These are phyloP conservation scores for Erebia palarica DNA, from an alignment of 2,888 invertebrate species.

Conservation along the genomic window DNA sequence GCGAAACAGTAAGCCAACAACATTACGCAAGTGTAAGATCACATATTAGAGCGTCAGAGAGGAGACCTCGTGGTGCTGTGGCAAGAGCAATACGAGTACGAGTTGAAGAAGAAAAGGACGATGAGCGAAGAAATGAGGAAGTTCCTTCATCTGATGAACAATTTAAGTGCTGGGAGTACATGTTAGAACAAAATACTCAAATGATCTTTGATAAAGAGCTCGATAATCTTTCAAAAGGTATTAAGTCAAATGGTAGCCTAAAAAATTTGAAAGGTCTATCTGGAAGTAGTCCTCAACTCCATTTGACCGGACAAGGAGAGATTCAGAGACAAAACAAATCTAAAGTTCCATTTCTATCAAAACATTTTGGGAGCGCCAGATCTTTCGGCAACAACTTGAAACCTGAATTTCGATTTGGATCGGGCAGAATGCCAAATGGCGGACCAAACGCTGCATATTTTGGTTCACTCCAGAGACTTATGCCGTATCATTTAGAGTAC, in stretches of 20 bases:
- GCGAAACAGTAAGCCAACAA: constrained; percentile 68
- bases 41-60: constrained; percentile 67
- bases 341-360: constrained; percentile 84
- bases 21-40: constrained; percentile 79
- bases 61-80: constrained; percentile 83
- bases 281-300: constrained; percentile 87
- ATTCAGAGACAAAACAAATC: constrained; percentile 52
- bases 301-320: constrained; percentile 54
- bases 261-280: constrained; percentile 85
- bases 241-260: constrained; percentile 79
- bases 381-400: constrained; percentile 87
- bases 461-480: constrained; percentile 90
- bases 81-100: constrained; percentile 84
- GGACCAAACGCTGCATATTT: constrained; percentile 95
- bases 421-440: constrained; percentile 85
- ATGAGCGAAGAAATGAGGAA: constrained; percentile 68
- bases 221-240: constrained; percentile 88
- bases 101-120: constrained; percentile 85
- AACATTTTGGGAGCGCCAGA: constrained; percentile 90
- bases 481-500: constrained; percentile 91
- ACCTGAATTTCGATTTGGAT: constrained; percentile 82
- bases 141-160: constrained; percentile 89
- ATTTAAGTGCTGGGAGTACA: constrained; percentile 96
- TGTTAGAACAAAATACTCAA: constrained; percentile 95
- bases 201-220: constrained; percentile 93